Evolutionary conservation across 2,797 vertebrate species (phyloP).

Genomic region (Danio choprae): DNA sequence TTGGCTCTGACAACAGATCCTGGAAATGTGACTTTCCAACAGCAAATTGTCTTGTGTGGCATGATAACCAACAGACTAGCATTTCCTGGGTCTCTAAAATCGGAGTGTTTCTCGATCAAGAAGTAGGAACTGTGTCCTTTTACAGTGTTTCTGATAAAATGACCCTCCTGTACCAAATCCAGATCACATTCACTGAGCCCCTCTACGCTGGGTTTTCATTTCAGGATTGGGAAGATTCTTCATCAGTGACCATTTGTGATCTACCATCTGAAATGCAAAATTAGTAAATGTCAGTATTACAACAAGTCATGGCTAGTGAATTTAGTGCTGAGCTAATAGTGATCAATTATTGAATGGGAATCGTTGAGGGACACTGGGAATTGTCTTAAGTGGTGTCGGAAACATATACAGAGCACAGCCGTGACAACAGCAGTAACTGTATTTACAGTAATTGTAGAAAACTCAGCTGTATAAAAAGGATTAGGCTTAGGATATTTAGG

Average conservation of each 20-base stretch:
- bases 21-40: conserved; percentile 19
- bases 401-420: no score
- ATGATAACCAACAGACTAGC: neutral
- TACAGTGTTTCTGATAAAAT: conserved; percentile 36
- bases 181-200: neutral
- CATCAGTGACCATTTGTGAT: conserved; percentile 21
- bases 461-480: no score
- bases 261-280: neutral
- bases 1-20: conserved; percentile 9
- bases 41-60: fast-evolving
- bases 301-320: no score
- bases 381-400: no score
- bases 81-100: neutral
- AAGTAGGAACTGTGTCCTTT: neutral
- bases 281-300: no score
- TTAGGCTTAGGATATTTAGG: no score
- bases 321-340: no score
- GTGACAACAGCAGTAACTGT: no score
- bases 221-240: fast-evolving
- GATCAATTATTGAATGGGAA: no score
- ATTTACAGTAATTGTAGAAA: no score
- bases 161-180: conserved; percentile 6
- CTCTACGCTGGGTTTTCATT: conserved; percentile 22
- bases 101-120: conserved; percentile 23
- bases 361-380: no score